Percentiles rank a stretch among this genome's conserved stretches.
Evolutionary conservation across 2,888 invertebrate species (phyloP).

Genomic region (Acanthopleura granulata): DNA sequence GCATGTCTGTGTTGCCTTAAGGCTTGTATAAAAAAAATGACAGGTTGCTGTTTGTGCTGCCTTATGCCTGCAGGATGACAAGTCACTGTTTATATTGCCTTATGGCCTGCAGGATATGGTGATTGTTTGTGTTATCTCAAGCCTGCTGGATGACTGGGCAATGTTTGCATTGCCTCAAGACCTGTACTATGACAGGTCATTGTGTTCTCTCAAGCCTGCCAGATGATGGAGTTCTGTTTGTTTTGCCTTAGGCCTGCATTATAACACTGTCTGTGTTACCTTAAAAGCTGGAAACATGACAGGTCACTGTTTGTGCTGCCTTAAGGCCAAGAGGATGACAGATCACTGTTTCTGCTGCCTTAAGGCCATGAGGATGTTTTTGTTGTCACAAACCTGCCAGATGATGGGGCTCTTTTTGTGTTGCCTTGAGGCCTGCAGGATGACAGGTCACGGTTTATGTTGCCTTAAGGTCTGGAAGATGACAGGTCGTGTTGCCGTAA

Average conservation of each 20-base stretch:
- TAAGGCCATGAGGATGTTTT: too few species aligned
- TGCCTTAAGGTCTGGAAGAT: constrained; percentile 67
- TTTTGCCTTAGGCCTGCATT: constrained; percentile 66
- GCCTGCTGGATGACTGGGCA: too few species aligned
- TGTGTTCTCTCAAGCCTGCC: constrained; percentile 65
- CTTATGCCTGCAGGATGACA: constrained; percentile 66
- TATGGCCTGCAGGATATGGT: too few species aligned
- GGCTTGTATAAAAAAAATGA: too few species aligned
- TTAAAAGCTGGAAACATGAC: constrained; percentile 66
- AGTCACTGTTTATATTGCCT: constrained; percentile 53
- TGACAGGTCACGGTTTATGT: constrained; percentile 29
- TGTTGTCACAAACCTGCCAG: too few species aligned
- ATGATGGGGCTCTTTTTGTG: too few species aligned
- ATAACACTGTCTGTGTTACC: constrained; percentile 52
- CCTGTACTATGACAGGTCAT: too few species aligned
- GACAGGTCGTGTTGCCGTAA: constrained; percentile 57
- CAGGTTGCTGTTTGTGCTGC: constrained; percentile 48
- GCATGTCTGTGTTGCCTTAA: too few species aligned
- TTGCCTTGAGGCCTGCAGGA: too few species aligned
- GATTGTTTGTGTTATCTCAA: too few species aligned
- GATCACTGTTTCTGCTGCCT: too few species aligned
- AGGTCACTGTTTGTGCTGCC: constrained; percentile 53
- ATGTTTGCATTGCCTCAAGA: too few species aligned
- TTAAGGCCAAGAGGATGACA: constrained; percentile 67
- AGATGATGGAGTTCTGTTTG: constrained; percentile 49